These are phyloP conservation scores for Xyrauchen texanus DNA, from an alignment of 2,113 vertebrate genomes.

Conservation along the genomic window DNA sequence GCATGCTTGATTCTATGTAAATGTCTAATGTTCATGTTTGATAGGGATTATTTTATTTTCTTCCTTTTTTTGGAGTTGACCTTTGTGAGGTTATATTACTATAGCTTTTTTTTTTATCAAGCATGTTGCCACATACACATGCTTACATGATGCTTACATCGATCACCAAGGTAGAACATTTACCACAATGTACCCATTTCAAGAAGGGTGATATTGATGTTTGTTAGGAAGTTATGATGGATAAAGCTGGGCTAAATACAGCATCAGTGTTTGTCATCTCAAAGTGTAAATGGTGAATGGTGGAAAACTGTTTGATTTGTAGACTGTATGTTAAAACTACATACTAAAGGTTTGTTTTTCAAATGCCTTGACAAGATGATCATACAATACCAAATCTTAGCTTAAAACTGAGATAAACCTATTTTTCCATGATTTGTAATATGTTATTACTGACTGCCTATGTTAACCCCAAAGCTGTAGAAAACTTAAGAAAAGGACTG, in stretches of 20 bases:
- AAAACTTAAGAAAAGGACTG: too few species aligned
- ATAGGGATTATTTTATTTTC: neutral
- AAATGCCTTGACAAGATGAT: conserved; percentile 9
- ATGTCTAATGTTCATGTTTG: neutral
- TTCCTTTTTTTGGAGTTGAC: conserved; percentile 17
- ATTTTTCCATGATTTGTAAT: neutral
- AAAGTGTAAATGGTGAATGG: neutral
- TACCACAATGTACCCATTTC: conserved; percentile 1
- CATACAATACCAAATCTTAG: neutral
- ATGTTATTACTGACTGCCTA: neutral
- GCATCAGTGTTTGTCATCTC: neutral
- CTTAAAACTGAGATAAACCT: neutral
- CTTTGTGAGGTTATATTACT: conserved; percentile 38
- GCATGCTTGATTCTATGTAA: conserved; percentile 15
- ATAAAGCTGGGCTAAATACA: neutral
- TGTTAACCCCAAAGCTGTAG: neutral
- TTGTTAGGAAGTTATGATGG: neutral
- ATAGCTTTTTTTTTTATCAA: neutral
- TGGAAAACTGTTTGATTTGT: neutral
- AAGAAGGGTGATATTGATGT: conserved; percentile 1
- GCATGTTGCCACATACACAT: conserved; percentile 19
- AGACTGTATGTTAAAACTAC: conserved; percentile 11
- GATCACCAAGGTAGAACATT: neutral
- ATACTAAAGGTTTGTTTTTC: conserved; percentile 1
- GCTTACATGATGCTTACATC: neutral